Base-by-base conservation (phyloP, 2,113 vertebrate species). In the Rallus limicola region DNA sequence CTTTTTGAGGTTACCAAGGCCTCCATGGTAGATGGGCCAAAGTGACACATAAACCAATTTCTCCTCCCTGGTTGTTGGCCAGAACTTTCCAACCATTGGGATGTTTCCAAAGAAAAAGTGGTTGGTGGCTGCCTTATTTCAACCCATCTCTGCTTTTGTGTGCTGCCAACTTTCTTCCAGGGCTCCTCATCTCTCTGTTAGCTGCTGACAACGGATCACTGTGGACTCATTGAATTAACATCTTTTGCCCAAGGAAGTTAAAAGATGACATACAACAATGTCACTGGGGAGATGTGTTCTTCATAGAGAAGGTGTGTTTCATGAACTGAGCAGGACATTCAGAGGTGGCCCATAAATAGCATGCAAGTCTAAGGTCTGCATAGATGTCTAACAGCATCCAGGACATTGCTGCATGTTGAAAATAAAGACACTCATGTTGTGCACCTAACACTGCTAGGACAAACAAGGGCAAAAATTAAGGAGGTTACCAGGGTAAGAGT, bases 111-210 rank as follows among this genome's bases (percentile, higher is more conserved):
- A 76, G 48, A 60, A 42, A 67, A 75, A 71, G 23, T 56, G 25
- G 10, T 42, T 3, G 0, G 26, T 53, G 26, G 5, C 26, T 89
- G 44, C 40, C n/a, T 70, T 11, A 34, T 64, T 72, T 87, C 48
- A 79, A 48, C 4, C 33, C 6, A 60, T 53, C 21, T 15, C 17
- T 33, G 19, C 11, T 70, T 40, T 13, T 38, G 13, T 0, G 0
- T 71, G 34, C 64, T 69, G 9, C 3, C 19, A 50, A 1, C 74
- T 90, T 80, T 63, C 55, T 12, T 78, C 9, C 31, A 34, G 12
- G 21, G 16, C 24, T 65, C 28, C 81, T 64, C 33, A 58, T 31
- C 33, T 48, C 4, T 40, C 17, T 17, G 2, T 44, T 36, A 65
- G 11, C 40, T 88, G 9, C 44, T 74, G 44, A 8, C 13, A 21